A percentile compares a stretch with the other conserved stretches of the same genome.
Evolutionary conservation across 1,140 invertebrate genomes (phyloP).

Genomic region (Nylanderia fulva): DNA sequence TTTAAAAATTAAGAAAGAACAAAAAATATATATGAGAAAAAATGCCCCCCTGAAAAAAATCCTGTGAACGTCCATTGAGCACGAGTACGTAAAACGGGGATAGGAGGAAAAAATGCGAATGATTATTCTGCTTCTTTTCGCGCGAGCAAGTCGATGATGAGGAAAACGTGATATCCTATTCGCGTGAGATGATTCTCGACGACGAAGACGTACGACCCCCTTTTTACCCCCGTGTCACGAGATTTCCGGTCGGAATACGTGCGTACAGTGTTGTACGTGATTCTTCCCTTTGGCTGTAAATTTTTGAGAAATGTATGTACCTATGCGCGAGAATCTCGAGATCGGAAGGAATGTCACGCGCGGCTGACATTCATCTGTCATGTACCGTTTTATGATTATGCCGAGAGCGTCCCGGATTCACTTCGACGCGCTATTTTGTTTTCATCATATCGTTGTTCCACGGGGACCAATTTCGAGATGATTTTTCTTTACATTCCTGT

Average conservation of each 20-base stretch:
- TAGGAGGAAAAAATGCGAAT: slow-evolving; percentile 1
- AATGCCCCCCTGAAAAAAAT: too few relatives aligned
- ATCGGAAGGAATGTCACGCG: not conserved
- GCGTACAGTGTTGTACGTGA: not conserved
- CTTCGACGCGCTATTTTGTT: not conserved
- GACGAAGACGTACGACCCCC: slow-evolving; percentile 37
- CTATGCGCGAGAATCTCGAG: slow-evolving; percentile 2
- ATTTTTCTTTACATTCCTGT: not conserved
- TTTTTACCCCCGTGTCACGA: not conserved
- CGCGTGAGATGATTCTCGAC: not conserved
- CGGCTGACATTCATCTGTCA: not conserved
- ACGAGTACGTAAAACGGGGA: slow-evolving; percentile 47
- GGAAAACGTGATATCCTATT: slow-evolving; percentile 36
- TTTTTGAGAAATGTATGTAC: slow-evolving; percentile 20
- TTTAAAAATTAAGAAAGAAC: too few relatives aligned
- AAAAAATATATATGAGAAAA: too few relatives aligned
- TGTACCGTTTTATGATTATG: not conserved
- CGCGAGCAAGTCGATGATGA: slow-evolving; percentile 36
- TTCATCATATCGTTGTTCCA: not conserved
- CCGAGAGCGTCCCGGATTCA: not conserved
- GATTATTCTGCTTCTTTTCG: not conserved
- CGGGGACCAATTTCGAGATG: not conserved
- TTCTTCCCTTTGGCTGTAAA: not conserved
- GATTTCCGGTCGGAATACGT: slow-evolving; percentile 18
- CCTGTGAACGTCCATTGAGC: too few relatives aligned